Evolutionary conservation across 2,113 vertebrate species (phyloP).

Genomic region (Oxyura jamaicensis): DNA sequence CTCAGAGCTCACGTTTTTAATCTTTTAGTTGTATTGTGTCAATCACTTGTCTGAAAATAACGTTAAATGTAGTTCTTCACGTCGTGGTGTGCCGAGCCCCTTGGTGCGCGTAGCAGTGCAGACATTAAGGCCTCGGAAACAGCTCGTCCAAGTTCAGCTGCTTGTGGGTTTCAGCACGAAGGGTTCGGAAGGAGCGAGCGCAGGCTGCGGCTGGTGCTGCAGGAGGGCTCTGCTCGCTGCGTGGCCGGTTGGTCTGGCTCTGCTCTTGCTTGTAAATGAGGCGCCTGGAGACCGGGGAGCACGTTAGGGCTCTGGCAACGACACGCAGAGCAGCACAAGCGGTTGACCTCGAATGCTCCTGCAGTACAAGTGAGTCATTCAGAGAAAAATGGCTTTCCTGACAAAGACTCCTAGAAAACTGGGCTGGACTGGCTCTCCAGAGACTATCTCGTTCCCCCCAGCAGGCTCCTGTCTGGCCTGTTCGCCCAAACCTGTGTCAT

Average conservation of each 20-base stretch:
- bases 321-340: not conserved
- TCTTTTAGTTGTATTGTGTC: not conserved
- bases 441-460: not conserved
- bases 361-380: not conserved
- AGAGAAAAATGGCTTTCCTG: not conserved
- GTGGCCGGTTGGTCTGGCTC: fast-evolving
- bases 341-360: not conserved
- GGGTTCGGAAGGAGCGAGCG: not conserved
- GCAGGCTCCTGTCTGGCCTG: slow-evolving; percentile 13
- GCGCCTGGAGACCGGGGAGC: fast-evolving
- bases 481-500: slow-evolving; percentile 7
- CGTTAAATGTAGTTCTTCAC: fast-evolving
- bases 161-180: not conserved
- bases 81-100: fast-evolving
- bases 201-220: not conserved
- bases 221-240: not conserved
- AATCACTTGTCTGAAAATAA: fast-evolving
- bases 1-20: not conserved
- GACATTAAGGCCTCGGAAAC: fast-evolving
- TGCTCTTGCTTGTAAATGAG: not conserved
- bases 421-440: not conserved
- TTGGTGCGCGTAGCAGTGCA: fast-evolving
- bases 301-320: fast-evolving
- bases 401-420: not conserved
- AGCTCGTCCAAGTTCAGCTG: not conserved